Conservation (phyloP, 1,140 invertebrate genomes). For the Drosophila navojoa region DNA sequence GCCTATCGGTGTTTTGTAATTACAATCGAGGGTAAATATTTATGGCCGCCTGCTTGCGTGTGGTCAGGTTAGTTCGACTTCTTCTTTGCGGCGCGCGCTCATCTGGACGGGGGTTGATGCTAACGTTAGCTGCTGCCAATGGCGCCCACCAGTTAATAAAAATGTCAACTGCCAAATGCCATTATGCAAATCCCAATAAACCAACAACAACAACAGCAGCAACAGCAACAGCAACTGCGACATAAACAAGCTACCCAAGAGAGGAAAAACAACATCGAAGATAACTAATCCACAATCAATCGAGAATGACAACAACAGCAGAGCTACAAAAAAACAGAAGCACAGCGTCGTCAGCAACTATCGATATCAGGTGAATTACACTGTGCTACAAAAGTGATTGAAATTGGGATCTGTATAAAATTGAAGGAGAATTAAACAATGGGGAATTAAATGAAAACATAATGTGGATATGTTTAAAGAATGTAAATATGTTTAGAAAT, state of each 20-base stretch:
- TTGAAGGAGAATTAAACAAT: no score
- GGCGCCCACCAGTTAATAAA: constrained; percentile 72
- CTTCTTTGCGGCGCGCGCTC: not conserved
- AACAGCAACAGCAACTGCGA: constrained; percentile 8
- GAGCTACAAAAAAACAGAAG: constrained; percentile 27
- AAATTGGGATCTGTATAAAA: no score
- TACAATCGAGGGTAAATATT: constrained; percentile 79
- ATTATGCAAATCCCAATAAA: constrained; percentile 67
- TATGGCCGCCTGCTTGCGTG: constrained; percentile 59
- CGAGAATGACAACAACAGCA: constrained; percentile 58
- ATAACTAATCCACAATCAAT: constrained; percentile 73
- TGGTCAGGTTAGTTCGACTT: constrained; percentile 65
- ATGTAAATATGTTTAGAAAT: no score
- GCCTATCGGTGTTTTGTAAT: constrained; percentile 81
- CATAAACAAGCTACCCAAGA: not conserved
- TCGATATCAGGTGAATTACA: constrained; percentile 67
- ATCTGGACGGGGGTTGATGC: constrained; percentile 28
- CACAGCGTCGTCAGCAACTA: constrained; percentile 31
- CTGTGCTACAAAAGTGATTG: constrained; percentile 20
- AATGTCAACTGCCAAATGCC: constrained; percentile 68
- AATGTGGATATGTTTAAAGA: no score
- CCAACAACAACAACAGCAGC: not conserved
- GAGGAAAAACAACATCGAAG: constrained; percentile 9
- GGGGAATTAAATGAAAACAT: no score
- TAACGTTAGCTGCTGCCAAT: constrained; percentile 46